Percentiles rank a stretch among this genome's conserved stretches.
Evolutionary conservation across 2,888 invertebrate species (phyloP).

Genomic region (Meiosimyza decipiens): DNA sequence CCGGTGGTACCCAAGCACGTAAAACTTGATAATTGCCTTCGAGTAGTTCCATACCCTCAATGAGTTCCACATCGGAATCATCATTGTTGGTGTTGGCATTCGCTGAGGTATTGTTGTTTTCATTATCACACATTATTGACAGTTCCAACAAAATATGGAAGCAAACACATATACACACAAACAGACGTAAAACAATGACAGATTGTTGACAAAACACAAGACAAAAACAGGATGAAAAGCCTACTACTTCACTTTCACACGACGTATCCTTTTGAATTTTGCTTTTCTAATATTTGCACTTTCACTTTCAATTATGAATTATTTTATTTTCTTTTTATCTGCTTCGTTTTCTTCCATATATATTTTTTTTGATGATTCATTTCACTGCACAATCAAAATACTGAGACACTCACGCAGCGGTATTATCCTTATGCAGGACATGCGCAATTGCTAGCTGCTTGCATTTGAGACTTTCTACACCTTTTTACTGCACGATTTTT

Average conservation of each 20-base stretch:
- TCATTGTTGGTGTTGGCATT: conserved; percentile 47
- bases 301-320: conserved; percentile 11
- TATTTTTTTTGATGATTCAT: conserved; percentile 19
- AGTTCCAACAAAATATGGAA: conserved; percentile 51
- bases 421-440: conserved; percentile 28
- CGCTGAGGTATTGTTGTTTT: conserved; percentile 26
- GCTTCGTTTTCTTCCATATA: too few relatives aligned
- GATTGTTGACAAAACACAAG: conserved; percentile 3
- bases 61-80: conserved; percentile 65
- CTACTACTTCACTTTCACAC: background rate
- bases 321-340: background rate
- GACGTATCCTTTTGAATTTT: background rate
- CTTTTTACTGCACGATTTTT: background rate
- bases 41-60: conserved; percentile 65
- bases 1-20: conserved; percentile 66
- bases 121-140: conserved; percentile 43
- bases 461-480: background rate
- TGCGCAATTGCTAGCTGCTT: conserved; percentile 13
- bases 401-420: conserved; percentile 29
- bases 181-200: conserved; percentile 22
- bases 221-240: conserved; percentile 7
- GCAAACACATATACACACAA: conserved; percentile 45
- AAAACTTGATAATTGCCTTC: conserved; percentile 66
- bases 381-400: background rate
- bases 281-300: background rate